Conservation (phyloP, 1,140 invertebrate genomes). For the Amyelois transitella region DNA sequence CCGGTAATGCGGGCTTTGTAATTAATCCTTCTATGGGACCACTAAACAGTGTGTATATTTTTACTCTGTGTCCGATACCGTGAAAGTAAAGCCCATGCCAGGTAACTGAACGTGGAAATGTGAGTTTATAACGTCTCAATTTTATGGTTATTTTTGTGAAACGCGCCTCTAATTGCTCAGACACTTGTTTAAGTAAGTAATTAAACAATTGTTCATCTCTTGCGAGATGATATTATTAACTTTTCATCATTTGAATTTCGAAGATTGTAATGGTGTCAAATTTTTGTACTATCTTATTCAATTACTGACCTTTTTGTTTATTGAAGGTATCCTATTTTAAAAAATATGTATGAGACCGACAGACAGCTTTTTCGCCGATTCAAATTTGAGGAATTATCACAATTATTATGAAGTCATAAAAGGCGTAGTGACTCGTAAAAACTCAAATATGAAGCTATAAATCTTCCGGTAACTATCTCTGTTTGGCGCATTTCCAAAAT, state of each 20-base stretch:
- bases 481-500: constrained; percentile 25
- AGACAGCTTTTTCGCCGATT: neutral
- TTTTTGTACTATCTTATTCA: too few species aligned
- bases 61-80: constrained; percentile 25
- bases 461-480: constrained; percentile 2
- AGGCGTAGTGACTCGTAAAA: neutral
- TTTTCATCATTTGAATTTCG: too few species aligned
- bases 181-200: constrained; percentile 13
- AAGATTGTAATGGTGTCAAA: too few species aligned
- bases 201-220: constrained; percentile 11
- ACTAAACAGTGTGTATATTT: constrained; percentile 30
- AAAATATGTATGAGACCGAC: too few species aligned
- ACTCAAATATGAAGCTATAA: constrained; percentile 1
- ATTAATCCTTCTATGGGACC: constrained; percentile 54
- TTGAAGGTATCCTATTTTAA: too few species aligned
- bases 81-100: constrained; percentile 10
- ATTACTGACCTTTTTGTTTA: too few species aligned
- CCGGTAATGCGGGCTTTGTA: constrained; percentile 37
- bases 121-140: constrained; percentile 39
- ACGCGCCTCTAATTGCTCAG: constrained; percentile 31
- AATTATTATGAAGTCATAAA: neutral
- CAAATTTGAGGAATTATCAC: neutral
- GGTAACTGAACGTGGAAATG: constrained; percentile 28
- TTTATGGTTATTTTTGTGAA: constrained; percentile 44
- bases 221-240: neutral